Percentiles rank a stretch among this genome's conserved stretches.
Evolutionary conservation across 2,113 vertebrate species (phyloP).

Genomic region (Pluvianellus socialis): DNA sequence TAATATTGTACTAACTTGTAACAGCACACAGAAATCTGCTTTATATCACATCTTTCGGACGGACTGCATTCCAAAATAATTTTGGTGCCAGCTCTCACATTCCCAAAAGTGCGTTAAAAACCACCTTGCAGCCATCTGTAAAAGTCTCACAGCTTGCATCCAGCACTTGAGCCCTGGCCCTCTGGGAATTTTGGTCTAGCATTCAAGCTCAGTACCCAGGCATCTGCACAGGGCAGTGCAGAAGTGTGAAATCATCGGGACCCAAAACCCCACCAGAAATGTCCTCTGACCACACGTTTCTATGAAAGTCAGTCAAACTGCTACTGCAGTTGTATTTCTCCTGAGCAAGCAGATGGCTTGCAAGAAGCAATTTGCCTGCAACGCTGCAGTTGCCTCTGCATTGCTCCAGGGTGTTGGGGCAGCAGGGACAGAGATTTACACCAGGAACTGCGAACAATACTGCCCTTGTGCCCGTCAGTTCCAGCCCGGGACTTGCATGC

Average conservation of each 20-base stretch:
- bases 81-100: slow-evolving; percentile 33
- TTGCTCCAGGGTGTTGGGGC: background rate
- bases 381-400: background rate
- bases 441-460: background rate
- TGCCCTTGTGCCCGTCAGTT: background rate
- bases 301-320: background rate
- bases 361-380: background rate
- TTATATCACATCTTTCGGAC: background rate
- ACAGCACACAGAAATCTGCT: slow-evolving; percentile 5
- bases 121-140: slow-evolving; percentile 52
- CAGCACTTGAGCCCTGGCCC: background rate
- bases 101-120: slow-evolving; percentile 33
- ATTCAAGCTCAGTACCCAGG: background rate
- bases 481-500: background rate
- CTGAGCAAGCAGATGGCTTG: background rate
- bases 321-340: background rate
- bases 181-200: background rate
- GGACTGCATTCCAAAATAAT: slow-evolving; percentile 19
- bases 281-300: background rate
- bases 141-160: background rate
- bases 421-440: background rate
- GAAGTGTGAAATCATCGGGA: slow-evolving; percentile 13
- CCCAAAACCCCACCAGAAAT: background rate
- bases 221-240: background rate
- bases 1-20: background rate